phyloP scores from a whole-genome alignment of 2,888 invertebrate genomes.

The Alloplasta piceator region DNA sequence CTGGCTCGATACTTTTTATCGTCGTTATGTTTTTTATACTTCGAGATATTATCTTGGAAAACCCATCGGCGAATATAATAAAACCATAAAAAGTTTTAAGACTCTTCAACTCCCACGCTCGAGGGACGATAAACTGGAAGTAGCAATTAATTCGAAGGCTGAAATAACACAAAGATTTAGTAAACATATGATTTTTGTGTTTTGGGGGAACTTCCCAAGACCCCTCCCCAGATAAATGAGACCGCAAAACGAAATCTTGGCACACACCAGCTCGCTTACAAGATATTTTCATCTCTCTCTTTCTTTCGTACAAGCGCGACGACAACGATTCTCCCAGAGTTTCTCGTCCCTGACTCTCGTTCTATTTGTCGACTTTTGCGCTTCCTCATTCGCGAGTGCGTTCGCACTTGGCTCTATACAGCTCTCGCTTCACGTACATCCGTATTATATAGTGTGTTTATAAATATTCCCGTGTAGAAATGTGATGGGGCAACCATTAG shows the following conservation, averaged over 20 bases:
- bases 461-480: too few species aligned
- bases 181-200: background rate
- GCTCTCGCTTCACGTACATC: background rate
- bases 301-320: constrained; percentile 5
- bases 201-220: constrained; percentile 66
- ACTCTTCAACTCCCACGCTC: too few species aligned
- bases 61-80: too few species aligned
- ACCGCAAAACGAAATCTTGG: constrained; percentile 53
- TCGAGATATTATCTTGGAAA: too few species aligned
- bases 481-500: too few species aligned
- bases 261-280: constrained; percentile 67
- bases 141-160: constrained; percentile 11
- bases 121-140: too few species aligned
- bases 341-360: constrained; percentile 60
- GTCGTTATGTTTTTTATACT: too few species aligned
- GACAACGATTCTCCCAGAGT: constrained; percentile 3
- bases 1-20: too few species aligned
- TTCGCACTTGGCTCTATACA: constrained; percentile 24
- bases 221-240: constrained; percentile 12
- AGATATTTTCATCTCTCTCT: constrained; percentile 52
- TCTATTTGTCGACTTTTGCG: constrained; percentile 44
- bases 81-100: too few species aligned
- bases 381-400: constrained; percentile 67
- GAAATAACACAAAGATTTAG: background rate
- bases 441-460: background rate